Conservation (phyloP, 2,113 vertebrate species). For the Condylura cristata region DNA sequence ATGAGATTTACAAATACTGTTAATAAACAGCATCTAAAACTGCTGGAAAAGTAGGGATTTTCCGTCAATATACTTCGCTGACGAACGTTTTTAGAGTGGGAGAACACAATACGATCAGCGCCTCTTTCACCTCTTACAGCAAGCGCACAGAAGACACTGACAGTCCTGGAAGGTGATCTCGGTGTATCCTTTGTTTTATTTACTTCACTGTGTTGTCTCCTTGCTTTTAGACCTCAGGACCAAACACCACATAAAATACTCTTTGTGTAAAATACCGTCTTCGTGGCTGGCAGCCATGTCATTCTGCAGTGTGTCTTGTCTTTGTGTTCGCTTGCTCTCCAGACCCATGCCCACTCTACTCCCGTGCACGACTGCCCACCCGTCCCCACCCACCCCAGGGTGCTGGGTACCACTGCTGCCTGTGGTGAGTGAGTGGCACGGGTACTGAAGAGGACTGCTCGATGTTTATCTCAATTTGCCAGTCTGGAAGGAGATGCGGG, state of each 20-base stretch:
- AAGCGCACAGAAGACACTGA: constrained; percentile 23
- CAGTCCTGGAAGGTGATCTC: background rate
- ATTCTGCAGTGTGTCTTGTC: accelerated
- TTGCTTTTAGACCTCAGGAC: background rate
- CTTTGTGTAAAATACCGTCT: background rate
- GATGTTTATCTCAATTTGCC: background rate
- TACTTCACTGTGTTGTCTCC: background rate
- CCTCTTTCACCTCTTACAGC: background rate
- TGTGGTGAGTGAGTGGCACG: background rate
- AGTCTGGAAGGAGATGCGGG: background rate
- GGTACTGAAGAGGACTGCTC: background rate
- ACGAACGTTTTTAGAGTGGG: background rate
- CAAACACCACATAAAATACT: background rate
- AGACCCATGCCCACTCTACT: background rate
- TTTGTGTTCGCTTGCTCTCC: background rate
- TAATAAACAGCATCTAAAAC: background rate
- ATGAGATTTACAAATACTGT: background rate
- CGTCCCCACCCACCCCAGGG: background rate
- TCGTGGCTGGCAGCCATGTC: background rate
- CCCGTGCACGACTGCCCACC: too few species aligned
- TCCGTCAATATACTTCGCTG: background rate
- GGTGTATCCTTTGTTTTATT: background rate
- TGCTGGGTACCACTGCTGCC: background rate
- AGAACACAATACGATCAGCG: background rate
- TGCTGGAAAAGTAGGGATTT: background rate